Evolutionary conservation across 2,797 vertebrate genomes (phyloP).

Genomic region (Lagorchestes hirsutus): DNA sequence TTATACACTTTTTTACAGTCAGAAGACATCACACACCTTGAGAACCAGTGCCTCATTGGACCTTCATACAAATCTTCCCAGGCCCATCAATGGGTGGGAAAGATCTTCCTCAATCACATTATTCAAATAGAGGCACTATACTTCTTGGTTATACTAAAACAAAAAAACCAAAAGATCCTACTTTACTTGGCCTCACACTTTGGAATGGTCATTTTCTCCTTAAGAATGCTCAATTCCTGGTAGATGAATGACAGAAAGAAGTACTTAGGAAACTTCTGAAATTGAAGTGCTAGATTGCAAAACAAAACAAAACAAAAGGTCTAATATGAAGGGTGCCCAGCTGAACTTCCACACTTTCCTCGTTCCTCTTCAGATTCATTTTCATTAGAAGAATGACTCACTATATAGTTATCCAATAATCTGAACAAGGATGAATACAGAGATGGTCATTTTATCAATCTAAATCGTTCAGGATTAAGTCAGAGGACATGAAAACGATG

Average conservation of each 20-base stretch:
- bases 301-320: slow-evolving; percentile 44
- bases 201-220: slow-evolving; percentile 27
- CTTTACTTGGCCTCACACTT: neutral
- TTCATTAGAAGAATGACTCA: slow-evolving; percentile 32
- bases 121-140: no score
- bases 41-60: no score
- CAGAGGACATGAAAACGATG: neutral
- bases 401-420: slow-evolving; percentile 53
- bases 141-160: no score
- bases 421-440: slow-evolving; percentile 12
- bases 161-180: no score
- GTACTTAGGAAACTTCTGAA: slow-evolving; percentile 55
- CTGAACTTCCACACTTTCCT: slow-evolving; percentile 57
- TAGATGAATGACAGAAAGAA: slow-evolving; percentile 62
- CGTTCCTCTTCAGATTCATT: slow-evolving; percentile 61
- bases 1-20: no score
- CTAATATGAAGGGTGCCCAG: slow-evolving; percentile 30
- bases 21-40: no score
- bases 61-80: no score
- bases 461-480: slow-evolving; percentile 59
- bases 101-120: no score
- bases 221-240: slow-evolving; percentile 45
- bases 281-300: slow-evolving; percentile 57
- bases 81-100: no score
- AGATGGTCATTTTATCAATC: slow-evolving; percentile 38